Base-by-base conservation (phyloP, 2,113 vertebrate genomes). In the Zosterops lateralis region DNA sequence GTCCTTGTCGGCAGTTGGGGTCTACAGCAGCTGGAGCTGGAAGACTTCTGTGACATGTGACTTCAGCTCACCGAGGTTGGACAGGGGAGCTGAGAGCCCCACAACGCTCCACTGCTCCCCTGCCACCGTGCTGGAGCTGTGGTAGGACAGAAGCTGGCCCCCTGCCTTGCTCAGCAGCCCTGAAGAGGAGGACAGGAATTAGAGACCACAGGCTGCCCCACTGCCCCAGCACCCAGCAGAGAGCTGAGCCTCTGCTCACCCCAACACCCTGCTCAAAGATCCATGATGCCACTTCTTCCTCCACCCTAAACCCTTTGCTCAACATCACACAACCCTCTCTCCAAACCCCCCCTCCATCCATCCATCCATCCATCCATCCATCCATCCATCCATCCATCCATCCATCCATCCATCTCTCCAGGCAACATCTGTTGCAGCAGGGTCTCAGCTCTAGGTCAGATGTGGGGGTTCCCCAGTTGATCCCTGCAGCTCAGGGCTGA, bases 61-160 rank as follows among this genome's bases (percentile, higher is more conserved):
- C 95, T 98, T 98, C 93, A 99, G 97, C 12, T 97, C 93, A 0
- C 97, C 22, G 14, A 99, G 98, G 95, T 97, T 97, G 31, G 70
- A 81, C 54, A 99, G 95, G 4, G 93, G 92, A 12, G 97, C 97
- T 2, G 99, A 98, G 57, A 99, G 44, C 65, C 98, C 98, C 91
- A 98, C 95, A 15, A 98, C 38, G 1, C 96, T 98, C 99, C 99
- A 99, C 95, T 97, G 97, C 58, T 98, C 98, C 50, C 98, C 98
- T 1, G 81, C 79, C 17, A 95, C 89, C 1, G 47, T 91, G 75
- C 87, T 36, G 0, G 99, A 98, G 90, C 97, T 97, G 90, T 98
- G 98, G 95, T 98, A 99, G 26, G 97, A 98, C 93, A 98, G 96
- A 44, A 99, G 97, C 95, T 98, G 98, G 42, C 97, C 90, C 13